Base-by-base conservation (phyloP, 1,140 invertebrate species). In the Brachionus sp. region DNA sequence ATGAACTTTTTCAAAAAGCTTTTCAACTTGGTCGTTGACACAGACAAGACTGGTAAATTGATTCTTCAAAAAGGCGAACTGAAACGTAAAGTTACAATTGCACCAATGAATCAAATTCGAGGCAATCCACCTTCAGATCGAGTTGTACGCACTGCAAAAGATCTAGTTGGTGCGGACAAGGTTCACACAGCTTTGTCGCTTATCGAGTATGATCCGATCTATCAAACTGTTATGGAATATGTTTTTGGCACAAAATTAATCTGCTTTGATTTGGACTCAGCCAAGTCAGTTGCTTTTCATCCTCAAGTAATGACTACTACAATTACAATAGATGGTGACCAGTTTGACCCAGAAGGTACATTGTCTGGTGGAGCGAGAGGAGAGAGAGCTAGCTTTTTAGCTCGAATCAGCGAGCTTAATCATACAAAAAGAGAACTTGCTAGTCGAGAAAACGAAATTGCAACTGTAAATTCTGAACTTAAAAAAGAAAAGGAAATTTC, bases 71-170 rank as follows among this genome's bases (percentile, higher is more conserved):
- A 91, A 78, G 95, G 95, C 5, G 91, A 94, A 84, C 89, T 98
- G 44, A 92, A 92, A 86, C 89, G 91, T 66, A 91, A 95, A 70
- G 92, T 92, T 25, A 98, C 95, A 2, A 89, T 92, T 86, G 93
- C 98, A 77, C 96, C 97, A n/a, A 90, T 98, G 62, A 97, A 97
- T 90, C 95, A 95, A 91, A 95, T 98, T 57, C 86, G 89, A 68
- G 91, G 91, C 0, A 88, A 89, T 84, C 85, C 88, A 64, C 93
- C 96, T 19, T 44, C 82, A 91, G 92, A 86, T 85, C 87, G 0
- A 86, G 90, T 53, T 91, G 90, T 0, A 96, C 5, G 87, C 90
- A 33, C 88, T 91, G 39, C 95, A 85, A 90, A 91, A 90, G 16
- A 46, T 33, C 19, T 80, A 10, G 53, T 82, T 25, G 75, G 75